Evolutionary conservation across 1,140 invertebrate species (phyloP), one percentile per base, ranked within the genome.

Genomic region (Nylanderia fulva): DNA sequence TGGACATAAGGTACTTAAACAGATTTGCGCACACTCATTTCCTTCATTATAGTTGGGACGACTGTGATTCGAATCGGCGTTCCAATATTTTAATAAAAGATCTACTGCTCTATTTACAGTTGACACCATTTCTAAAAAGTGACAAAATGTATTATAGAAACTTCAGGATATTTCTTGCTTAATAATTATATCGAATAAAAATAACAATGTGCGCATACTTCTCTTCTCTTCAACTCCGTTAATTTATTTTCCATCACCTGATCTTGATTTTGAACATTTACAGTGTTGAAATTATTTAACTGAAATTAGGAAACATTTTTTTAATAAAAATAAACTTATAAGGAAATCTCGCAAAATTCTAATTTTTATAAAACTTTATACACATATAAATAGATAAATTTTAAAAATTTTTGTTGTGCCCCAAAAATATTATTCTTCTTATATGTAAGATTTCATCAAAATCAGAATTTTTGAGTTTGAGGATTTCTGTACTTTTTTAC

Each of bases 1-100:
- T 1, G 98, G 98, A 92, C 98, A 98, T 8, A 98, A 94, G 64
- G 96, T 96, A 61, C 96, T 96, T 2, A 98, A 91, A 58, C 97
- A 96, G 18, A 98, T 94, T 91, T 97, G 96, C 60, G 96, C 96
- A 92, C 96, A 96, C 11, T 96, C 93, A 63, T 94, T 94, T 42
- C 91, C 92, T 21, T 94, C 92, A 39, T 88, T 92, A 60, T 93
- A 94, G 84, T 86, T 89, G 24, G 90, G 90, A 71, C 90, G 85
- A 64, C 88, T 91, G 15, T 91, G 90, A 6, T 80, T 85, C 0
- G 92, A 91, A 36, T 94, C 93, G 0, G 91, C 87, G 56, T 94
- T 91, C 94, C 94, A 95, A 85, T 93, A 94, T 91, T 94, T 91
- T 74, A 97, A 95, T 64, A 97, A 90, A 92, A 96, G 95, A 91